A percentile compares a stretch with the other conserved stretches of the same genome.
Conservation (phyloP, 2,113 vertebrate genomes). For the Miniopterus natalensis region DNA sequence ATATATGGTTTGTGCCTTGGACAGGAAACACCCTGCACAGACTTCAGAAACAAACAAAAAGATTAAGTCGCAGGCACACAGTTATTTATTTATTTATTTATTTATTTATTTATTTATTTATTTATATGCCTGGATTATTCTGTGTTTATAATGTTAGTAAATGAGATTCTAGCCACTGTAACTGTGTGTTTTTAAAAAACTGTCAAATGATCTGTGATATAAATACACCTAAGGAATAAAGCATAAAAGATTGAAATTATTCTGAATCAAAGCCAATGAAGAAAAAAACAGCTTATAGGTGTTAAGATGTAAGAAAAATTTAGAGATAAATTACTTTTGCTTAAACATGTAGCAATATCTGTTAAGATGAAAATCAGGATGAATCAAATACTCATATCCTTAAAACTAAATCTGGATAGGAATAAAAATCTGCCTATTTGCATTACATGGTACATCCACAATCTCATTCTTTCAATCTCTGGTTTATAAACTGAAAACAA, state of each 20-base stretch:
- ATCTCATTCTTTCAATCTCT: slow-evolving; percentile 64
- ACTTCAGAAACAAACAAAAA: slow-evolving; percentile 64
- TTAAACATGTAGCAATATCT: slow-evolving; percentile 44
- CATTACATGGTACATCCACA: slow-evolving; percentile 37
- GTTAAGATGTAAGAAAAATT: slow-evolving; percentile 51
- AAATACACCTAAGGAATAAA: slow-evolving; percentile 43
- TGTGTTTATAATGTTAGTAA: slow-evolving; percentile 63
- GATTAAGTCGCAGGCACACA: slow-evolving; percentile 40
- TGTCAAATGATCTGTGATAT: slow-evolving; percentile 41
- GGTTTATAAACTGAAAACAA: slow-evolving; percentile 69
- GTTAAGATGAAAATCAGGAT: slow-evolving; percentile 64
- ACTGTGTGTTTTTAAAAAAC: slow-evolving; percentile 23
- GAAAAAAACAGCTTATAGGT: neutral
- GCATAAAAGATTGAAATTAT: slow-evolving; percentile 45
- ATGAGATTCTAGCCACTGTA: slow-evolving; percentile 56
- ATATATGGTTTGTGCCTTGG: slow-evolving; percentile 59
- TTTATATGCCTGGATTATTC: slow-evolving; percentile 26
- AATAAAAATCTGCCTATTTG: slow-evolving; percentile 62
- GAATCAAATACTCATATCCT: slow-evolving; percentile 52
- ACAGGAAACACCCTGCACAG: slow-evolving; percentile 63
- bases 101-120: neutral
- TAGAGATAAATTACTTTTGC: slow-evolving; percentile 54
- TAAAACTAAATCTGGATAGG: slow-evolving; percentile 39
- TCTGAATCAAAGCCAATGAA: slow-evolving; percentile 53
- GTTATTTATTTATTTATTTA: neutral